Conservation (phyloP, 2,888 invertebrate species). For the Blastobasis lacticolella region DNA sequence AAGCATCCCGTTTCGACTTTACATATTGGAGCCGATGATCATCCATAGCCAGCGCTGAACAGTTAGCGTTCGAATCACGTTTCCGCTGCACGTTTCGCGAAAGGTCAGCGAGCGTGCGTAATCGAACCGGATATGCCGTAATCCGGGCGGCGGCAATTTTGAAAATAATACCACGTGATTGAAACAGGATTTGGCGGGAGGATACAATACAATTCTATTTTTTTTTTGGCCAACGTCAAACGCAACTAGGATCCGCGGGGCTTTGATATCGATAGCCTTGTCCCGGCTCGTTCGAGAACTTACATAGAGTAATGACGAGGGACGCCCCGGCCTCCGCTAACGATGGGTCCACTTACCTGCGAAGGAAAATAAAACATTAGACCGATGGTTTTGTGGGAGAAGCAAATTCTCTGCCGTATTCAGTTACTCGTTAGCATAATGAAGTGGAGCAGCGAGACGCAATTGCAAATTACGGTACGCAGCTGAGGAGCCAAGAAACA, state of each 20-base stretch:
- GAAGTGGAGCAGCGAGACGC: no score
- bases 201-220: slow-evolving; percentile 10
- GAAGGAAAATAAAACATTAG: no score
- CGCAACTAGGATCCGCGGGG: slow-evolving; percentile 29
- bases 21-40: no score
- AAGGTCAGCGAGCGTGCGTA: no score
- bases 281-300: slow-evolving; percentile 23
- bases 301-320: slow-evolving; percentile 26
- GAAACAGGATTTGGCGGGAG: slow-evolving; percentile 21
- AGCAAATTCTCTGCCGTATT: slow-evolving; percentile 19
- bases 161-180: slow-evolving; percentile 32
- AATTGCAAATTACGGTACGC: no score
- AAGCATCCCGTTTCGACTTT: no score
- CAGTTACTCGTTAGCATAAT: background rate
- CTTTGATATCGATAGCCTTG: slow-evolving; percentile 29
- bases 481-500: no score
- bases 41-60: no score
- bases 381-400: slow-evolving; percentile 8
- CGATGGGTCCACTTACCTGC: slow-evolving; percentile 40
- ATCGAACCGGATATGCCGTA: no score
- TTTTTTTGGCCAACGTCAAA: background rate
- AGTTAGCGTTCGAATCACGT: no score
- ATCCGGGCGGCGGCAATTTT: slow-evolving; percentile 19
- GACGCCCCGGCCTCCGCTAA: slow-evolving; percentile 10
- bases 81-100: no score